phyloP scores from a whole-genome alignment of 1,140 invertebrate genomes.

The Aphidius gifuensis region DNA sequence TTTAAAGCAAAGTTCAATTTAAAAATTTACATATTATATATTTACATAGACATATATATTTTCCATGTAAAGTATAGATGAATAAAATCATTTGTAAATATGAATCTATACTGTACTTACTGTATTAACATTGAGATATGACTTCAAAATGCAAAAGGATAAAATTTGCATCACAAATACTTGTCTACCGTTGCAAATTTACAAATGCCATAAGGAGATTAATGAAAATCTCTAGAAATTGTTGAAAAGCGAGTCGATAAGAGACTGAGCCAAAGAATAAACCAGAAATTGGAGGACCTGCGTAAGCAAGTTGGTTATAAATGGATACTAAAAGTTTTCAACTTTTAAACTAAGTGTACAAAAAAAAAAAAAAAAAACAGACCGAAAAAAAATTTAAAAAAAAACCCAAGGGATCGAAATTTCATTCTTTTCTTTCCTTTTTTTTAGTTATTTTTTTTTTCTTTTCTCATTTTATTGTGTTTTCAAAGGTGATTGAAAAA shows the following conservation, averaged over 20 bases:
- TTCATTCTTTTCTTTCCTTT: slow-evolving; percentile 3
- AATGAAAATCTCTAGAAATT: slow-evolving; percentile 35
- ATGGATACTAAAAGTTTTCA: too few relatives aligned
- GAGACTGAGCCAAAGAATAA: slow-evolving; percentile 9
- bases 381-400: neutral
- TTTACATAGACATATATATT: too few relatives aligned
- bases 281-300: neutral
- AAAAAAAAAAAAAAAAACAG: neutral
- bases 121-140: too few relatives aligned
- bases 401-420: slow-evolving; percentile 6
- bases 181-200: slow-evolving; percentile 14
- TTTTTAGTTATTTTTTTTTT: slow-evolving; percentile 19
- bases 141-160: slow-evolving; percentile 1
- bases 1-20: too few relatives aligned
- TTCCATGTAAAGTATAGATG: too few relatives aligned
- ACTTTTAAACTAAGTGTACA: slow-evolving; percentile 5
- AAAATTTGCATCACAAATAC: slow-evolving; percentile 42
- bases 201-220: slow-evolving; percentile 31
- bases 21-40: too few relatives aligned
- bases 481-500: slow-evolving; percentile 31
- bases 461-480: slow-evolving; percentile 5
- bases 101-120: too few relatives aligned
- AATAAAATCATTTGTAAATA: too few relatives aligned
- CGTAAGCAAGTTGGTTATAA: too few relatives aligned
- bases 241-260: slow-evolving; percentile 28